These are phyloP conservation scores for Natrix natrix DNA, from an alignment of 2,797 vertebrate species.

Conservation along the genomic window DNA sequence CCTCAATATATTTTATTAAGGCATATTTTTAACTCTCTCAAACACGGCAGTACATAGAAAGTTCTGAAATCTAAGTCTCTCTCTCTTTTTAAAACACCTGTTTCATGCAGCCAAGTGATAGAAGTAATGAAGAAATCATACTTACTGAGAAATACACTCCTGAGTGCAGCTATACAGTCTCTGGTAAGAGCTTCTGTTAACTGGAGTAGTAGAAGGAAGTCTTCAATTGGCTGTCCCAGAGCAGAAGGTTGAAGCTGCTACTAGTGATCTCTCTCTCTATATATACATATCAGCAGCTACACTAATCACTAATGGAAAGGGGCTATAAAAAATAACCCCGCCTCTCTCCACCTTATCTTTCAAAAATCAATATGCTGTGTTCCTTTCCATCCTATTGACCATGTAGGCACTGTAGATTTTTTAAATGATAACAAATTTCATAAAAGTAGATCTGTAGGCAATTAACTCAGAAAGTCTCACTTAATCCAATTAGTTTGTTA, in stretches of 20 bases:
- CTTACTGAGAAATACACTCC: constrained; percentile 45
- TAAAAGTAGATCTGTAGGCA: background rate
- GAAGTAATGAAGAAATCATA: constrained; percentile 36
- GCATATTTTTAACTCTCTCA: background rate
- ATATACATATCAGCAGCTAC: constrained; percentile 20
- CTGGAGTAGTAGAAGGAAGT: background rate
- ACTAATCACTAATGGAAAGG: constrained; percentile 10
- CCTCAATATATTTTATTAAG: background rate
- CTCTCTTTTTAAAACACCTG: background rate
- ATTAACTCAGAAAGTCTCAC: background rate
- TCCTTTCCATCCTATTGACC: background rate
- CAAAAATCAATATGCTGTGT: background rate
- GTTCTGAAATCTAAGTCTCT: background rate
- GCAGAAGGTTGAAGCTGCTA: constrained; percentile 2
- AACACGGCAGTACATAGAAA: background rate
- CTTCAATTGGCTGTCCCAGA: constrained; percentile 19
- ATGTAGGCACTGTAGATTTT: background rate
- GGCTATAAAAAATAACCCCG: constrained; percentile 46
- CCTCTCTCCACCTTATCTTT: constrained; percentile 50
- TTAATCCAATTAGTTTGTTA: background rate
- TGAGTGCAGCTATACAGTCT: background rate
- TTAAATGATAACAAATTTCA: background rate
- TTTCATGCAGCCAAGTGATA: background rate
- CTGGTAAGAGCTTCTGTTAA: constrained; percentile 1
- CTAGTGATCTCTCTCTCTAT: background rate